Base-by-base conservation (phyloP, 2,888 invertebrate species). In the Drosophila peninsularis region DNA sequence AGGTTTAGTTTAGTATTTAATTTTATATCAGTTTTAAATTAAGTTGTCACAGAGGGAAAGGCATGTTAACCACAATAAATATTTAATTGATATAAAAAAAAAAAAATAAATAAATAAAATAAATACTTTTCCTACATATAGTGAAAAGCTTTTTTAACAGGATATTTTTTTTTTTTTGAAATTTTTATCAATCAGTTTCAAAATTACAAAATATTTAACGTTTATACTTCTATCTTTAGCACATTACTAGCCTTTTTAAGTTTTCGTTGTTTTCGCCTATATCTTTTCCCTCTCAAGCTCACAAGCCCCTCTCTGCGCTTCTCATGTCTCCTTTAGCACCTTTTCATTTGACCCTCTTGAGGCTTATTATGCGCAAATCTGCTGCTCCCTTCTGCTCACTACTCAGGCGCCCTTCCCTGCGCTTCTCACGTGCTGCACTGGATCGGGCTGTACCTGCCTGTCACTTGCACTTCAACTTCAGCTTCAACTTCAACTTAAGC, bases 361-460 rank as follows among this genome's bases (percentile, higher is more conserved):
- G 27, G 17, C 30, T 30, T 50, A 34, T 34, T 11, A 50, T 21
- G 49, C 21, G 19, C 21, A 1, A 6, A 10, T 17, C 17, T 30
- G 1, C 9, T 2, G 24, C 13, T 34, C 27, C 21, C 30, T 21
- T 21, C 58, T 50, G 24, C 2, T 21, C 37, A 17, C 34, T 57
- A 13, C 56, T 53, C 37, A 42, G 37, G 30, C n/a, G 44, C 17
- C 19, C 50, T 37, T 27, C 54, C 45, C 36, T 10, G 30, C 14
- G 27, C 44, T 52, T 21, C 54, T 37, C 57, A 50, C 49, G 32
- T 13, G 41, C 11, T 52, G 4, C 7, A 32, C 42, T 42, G 13
- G 14, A 32, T 21, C n/a, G 27, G 9, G 2, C n/a, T 60, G 39
- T 36, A 78, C 41, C 78, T 77, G 60, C 21, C 11, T 41, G 71